Percentiles rank a stretch among this genome's conserved stretches.
phyloP scores from a whole-genome alignment of 2,888 invertebrate species.

The Mimumesa dahlbomi region DNA sequence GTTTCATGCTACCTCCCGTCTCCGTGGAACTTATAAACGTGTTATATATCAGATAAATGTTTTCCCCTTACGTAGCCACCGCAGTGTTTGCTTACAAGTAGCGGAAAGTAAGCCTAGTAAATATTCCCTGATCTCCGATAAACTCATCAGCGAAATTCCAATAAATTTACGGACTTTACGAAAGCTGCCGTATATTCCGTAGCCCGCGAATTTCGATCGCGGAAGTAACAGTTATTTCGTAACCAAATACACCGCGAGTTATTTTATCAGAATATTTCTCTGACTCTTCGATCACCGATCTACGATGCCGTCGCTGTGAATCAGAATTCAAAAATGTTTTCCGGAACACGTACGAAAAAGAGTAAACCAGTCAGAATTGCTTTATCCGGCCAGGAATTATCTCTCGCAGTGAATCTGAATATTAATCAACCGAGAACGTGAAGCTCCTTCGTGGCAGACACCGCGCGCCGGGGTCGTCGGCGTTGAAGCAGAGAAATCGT shows the following conservation, averaged over 20 bases:
- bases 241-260: too few relatives aligned
- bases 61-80: constrained; percentile 45
- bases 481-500: constrained; percentile 1
- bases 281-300: too few relatives aligned
- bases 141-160: constrained; percentile 52
- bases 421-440: constrained; percentile 73
- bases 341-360: too few relatives aligned
- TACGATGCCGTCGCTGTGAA: too few relatives aligned
- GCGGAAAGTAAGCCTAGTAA: constrained; percentile 56
- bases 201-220: background rate
- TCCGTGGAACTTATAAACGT: constrained; percentile 57
- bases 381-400: constrained; percentile 77
- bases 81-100: constrained; percentile 59
- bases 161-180: constrained; percentile 26
- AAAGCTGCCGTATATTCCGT: background rate
- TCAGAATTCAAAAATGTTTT: too few relatives aligned
- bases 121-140: constrained; percentile 57
- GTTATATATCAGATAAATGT: constrained; percentile 66
- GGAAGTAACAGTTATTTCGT: too few relatives aligned
- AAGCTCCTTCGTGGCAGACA: too few relatives aligned
- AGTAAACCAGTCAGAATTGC: constrained; percentile 76
- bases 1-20: constrained; percentile 60
- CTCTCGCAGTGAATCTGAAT: constrained; percentile 73
- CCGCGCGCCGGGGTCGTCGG: background rate
- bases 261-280: too few relatives aligned